These are phyloP conservation scores for Tachina grossa DNA, from an alignment of 2,888 invertebrate species.

Conservation along the genomic window DNA sequence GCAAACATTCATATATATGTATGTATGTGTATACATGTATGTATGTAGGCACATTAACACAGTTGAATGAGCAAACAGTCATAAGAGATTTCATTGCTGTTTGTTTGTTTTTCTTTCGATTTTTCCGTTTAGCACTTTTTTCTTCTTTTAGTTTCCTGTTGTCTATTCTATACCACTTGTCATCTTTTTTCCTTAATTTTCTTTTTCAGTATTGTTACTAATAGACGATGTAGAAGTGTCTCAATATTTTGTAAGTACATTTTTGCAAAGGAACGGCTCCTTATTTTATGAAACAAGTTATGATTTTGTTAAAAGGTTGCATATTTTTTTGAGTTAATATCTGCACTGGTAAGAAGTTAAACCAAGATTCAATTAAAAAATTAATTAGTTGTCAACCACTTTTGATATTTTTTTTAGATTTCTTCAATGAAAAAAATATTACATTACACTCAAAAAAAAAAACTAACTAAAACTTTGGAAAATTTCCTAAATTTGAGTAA, in stretches of 20 bases:
- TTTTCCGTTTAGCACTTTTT: constrained; percentile 51
- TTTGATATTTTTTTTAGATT: no score
- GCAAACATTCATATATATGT: neutral
- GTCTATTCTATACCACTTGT: constrained; percentile 59
- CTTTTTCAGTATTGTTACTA: constrained; percentile 4
- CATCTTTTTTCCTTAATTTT: constrained; percentile 19
- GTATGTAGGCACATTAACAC: neutral
- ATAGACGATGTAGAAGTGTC: constrained; percentile 23
- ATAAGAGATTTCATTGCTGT: constrained; percentile 40
- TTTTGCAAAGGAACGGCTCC: neutral
- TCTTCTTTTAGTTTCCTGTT: constrained; percentile 58
- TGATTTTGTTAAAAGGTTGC: no score
- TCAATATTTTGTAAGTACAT: constrained; percentile 5
- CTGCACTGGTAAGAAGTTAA: no score
- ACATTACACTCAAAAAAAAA: no score
- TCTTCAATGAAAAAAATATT: no score
- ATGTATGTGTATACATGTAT: no score
- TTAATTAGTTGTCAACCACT: no score
- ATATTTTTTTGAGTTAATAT: no score
- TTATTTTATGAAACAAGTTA: no score
- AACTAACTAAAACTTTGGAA: no score
- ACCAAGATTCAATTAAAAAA: no score
- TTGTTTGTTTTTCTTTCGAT: constrained; percentile 7
- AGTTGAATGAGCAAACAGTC: constrained; percentile 11
- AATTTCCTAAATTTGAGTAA: no score